Percentiles rank a stretch among this genome's conserved stretches.
Conservation (phyloP, 2,888 invertebrate genomes). For the Cacoxenus indagator region DNA sequence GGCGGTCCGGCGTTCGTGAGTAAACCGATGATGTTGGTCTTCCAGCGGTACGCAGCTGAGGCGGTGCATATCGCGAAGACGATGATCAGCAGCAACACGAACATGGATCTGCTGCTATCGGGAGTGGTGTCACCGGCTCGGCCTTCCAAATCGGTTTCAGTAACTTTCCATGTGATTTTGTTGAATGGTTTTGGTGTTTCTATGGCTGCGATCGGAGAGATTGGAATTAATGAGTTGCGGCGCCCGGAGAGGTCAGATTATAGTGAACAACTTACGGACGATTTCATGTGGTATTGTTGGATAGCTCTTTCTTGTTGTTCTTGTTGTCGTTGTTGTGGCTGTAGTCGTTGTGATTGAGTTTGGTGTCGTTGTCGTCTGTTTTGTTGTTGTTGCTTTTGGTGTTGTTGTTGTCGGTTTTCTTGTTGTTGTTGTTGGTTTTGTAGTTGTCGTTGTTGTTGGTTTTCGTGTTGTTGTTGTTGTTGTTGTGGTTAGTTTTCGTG, state of each 20-base stretch:
- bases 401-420: conserved; percentile 21
- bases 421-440: conserved; percentile 20
- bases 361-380: not conserved
- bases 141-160: not conserved
- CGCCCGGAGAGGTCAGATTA: not conserved
- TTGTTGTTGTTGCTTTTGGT: conserved; percentile 6
- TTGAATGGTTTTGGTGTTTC: conserved; percentile 9
- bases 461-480: conserved; percentile 17
- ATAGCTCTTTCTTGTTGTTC: conserved; percentile 7
- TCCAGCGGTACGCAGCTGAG: conserved; percentile 39
- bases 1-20: not conserved
- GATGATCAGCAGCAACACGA: conserved; percentile 32
- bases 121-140: conserved; percentile 11
- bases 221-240: not conserved
- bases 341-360: not conserved
- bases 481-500: conserved; percentile 19
- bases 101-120: conserved; percentile 32
- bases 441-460: conserved; percentile 7
- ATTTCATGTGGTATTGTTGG: not conserved
- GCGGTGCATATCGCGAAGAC: conserved; percentile 31
- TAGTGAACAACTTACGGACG: conserved; percentile 12
- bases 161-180: conserved; percentile 37
- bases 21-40: not conserved
- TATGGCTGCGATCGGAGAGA: not conserved
- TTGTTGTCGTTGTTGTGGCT: conserved; percentile 13